phyloP scores from a whole-genome alignment of 2,888 invertebrate genomes.

The Steinernema carpocapsae region DNA sequence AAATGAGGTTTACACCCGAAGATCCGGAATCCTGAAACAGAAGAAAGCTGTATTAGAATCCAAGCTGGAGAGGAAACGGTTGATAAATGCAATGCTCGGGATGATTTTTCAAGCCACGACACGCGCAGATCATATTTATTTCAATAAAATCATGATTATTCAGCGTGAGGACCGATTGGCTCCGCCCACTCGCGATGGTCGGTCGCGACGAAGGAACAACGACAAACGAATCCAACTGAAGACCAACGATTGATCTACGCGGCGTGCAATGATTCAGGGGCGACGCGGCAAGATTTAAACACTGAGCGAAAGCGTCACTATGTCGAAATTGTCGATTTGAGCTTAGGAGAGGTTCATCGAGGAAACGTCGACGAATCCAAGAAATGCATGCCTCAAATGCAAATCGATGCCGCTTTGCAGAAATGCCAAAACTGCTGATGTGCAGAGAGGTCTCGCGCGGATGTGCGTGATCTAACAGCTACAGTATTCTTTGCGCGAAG shows the following conservation, averaged over 20 bases:
- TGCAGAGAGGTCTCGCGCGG: not conserved
- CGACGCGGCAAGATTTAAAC: slow-evolving; percentile 18
- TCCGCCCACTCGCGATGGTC: slow-evolving; percentile 23
- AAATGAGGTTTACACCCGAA: slow-evolving; percentile 3
- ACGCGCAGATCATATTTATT: slow-evolving; percentile 33
- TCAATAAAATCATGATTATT: slow-evolving; percentile 33
- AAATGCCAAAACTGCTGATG: not conserved
- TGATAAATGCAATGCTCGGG: too few species aligned
- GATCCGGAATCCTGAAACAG: slow-evolving; percentile 7
- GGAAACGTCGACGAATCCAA: too few species aligned
- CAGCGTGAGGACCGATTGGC: slow-evolving; percentile 17
- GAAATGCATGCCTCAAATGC: too few species aligned
- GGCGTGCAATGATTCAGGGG: slow-evolving; percentile 24
- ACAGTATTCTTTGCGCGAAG: slow-evolving; percentile 26
- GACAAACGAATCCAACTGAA: slow-evolving; percentile 19
- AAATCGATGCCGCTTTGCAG: too few species aligned
- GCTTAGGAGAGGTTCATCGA: too few species aligned
- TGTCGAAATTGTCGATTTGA: too few species aligned
- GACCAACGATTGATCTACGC: slow-evolving; percentile 35
- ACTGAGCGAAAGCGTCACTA: not conserved
- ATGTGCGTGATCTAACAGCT: not conserved
- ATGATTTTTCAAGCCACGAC: not conserved
- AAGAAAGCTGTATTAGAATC: not conserved
- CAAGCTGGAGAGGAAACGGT: not conserved
- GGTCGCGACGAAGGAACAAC: slow-evolving; percentile 25